Conservation (phyloP, 2,888 invertebrate genomes). For the Agrilus cyanescens region DNA sequence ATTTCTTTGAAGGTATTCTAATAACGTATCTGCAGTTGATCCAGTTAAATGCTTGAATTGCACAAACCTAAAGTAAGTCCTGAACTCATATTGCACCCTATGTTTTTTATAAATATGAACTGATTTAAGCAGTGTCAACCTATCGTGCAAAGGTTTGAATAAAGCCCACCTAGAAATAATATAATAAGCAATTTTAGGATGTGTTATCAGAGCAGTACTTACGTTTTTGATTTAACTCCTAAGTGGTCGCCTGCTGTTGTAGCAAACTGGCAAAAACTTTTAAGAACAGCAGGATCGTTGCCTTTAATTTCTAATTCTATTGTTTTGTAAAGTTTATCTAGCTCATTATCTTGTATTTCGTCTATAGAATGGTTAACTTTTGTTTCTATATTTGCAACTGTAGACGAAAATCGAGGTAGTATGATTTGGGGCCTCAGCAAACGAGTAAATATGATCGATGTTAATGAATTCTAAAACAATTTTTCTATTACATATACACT, state of each 20-base stretch:
- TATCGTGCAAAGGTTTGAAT: constrained; percentile 59
- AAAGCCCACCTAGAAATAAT: constrained; percentile 55
- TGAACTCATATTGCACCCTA: constrained; percentile 87
- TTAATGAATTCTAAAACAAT: constrained; percentile 2
- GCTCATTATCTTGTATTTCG: constrained; percentile 26
- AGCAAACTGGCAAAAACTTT: constrained; percentile 81
- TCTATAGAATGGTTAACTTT: no score
- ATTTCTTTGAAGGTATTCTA: constrained; percentile 94
- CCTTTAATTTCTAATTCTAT: constrained; percentile 79
- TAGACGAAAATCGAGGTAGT: no score
- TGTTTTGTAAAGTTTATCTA: constrained; percentile 69
- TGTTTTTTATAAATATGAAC: constrained; percentile 89
- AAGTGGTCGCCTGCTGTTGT: constrained; percentile 69
- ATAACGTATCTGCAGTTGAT: constrained; percentile 87
- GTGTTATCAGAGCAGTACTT: constrained; percentile 24
- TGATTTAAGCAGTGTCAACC: constrained; percentile 73
- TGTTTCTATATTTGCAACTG: constrained; percentile 2
- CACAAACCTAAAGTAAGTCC: constrained; percentile 82
- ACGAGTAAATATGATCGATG: no score
- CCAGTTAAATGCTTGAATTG: constrained; percentile 79
- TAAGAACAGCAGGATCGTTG: constrained; percentile 75
- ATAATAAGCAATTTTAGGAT: not conserved
- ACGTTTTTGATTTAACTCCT: constrained; percentile 64
- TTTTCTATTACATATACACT: no score
- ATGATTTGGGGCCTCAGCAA: no score